These are phyloP conservation scores for Agelas oroides DNA, from an alignment of 37 sponge, comb jelly and placozoan species.

Conservation along the genomic window DNA sequence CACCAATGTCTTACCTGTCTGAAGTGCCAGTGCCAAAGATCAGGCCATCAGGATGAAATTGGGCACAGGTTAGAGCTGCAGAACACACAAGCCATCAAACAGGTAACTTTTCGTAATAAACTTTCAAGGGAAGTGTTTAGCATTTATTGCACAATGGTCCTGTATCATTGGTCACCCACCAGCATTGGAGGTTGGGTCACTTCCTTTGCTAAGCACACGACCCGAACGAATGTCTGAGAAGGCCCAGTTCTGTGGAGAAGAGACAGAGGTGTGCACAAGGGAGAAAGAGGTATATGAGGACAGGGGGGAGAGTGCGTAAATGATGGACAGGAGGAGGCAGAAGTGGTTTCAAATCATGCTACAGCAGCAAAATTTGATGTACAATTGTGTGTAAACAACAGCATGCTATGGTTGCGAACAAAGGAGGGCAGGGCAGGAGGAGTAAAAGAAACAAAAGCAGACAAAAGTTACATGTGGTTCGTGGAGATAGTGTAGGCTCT, in stretches of 20 bases:
- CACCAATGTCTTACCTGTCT: constrained; percentile 66
- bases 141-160: too few relatives aligned
- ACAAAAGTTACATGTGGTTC: too few relatives aligned
- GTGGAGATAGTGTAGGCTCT: too few relatives aligned
- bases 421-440: too few relatives aligned
- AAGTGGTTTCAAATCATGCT: background rate
- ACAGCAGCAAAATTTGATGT: background rate
- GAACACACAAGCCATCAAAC: background rate
- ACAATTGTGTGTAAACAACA: too few relatives aligned
- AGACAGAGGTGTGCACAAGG: background rate
- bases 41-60: constrained; percentile 99
- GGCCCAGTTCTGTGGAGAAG: constrained; percentile 87
- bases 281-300: background rate
- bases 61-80: constrained; percentile 91
- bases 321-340: background rate
- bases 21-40: constrained; percentile 99
- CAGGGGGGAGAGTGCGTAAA: too few relatives aligned
- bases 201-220: constrained; percentile 78
- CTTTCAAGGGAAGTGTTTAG: too few relatives aligned
- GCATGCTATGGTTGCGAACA: too few relatives aligned
- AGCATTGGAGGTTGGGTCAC: constrained; percentile 39
- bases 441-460: too few relatives aligned
- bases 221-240: constrained; percentile 95
- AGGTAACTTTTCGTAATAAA: too few relatives aligned
- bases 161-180: constrained; percentile 19